A percentile compares a stretch with the other conserved stretches of the same genome.
Conservation (phyloP, 2,113 vertebrate species). For the Urocynchramus pylzowi region DNA sequence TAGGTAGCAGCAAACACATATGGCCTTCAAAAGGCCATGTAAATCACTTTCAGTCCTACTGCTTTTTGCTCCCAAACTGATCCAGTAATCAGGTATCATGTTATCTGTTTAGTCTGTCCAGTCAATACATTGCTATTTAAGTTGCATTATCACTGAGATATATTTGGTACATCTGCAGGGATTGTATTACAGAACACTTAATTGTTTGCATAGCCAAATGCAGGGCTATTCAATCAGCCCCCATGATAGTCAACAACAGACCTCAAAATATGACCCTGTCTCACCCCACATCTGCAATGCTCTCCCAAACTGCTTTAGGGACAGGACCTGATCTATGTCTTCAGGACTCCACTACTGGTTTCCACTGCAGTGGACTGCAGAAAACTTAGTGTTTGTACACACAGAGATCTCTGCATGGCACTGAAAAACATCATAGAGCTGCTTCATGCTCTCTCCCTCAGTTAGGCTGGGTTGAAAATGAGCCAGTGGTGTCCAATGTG, state of each 20-base stretch:
- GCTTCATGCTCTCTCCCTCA: background rate
- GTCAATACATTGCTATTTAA: slow-evolving; percentile 34
- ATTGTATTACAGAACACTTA: slow-evolving; percentile 26
- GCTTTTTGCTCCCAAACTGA: background rate
- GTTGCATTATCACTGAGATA: background rate
- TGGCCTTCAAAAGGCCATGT: background rate
- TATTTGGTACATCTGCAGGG: slow-evolving; percentile 4
- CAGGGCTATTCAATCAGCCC: background rate
- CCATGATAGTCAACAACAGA: background rate
- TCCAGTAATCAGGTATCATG: background rate
- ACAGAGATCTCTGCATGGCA: background rate
- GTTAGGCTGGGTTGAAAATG: background rate
- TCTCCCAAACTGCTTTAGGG: background rate
- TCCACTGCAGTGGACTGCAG: background rate
- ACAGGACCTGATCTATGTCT: background rate
- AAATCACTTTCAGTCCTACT: background rate
- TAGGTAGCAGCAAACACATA: background rate
- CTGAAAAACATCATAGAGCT: background rate
- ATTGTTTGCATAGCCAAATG: background rate
- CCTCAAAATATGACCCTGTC: background rate
- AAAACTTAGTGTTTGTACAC: accelerated
- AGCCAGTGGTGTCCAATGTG: background rate
- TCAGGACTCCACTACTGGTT: background rate
- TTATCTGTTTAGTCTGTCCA: slow-evolving; percentile 5
- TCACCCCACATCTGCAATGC: background rate